Evolutionary conservation across 2,113 vertebrate species (phyloP).

Genomic region (Eudorcas thomsonii): DNA sequence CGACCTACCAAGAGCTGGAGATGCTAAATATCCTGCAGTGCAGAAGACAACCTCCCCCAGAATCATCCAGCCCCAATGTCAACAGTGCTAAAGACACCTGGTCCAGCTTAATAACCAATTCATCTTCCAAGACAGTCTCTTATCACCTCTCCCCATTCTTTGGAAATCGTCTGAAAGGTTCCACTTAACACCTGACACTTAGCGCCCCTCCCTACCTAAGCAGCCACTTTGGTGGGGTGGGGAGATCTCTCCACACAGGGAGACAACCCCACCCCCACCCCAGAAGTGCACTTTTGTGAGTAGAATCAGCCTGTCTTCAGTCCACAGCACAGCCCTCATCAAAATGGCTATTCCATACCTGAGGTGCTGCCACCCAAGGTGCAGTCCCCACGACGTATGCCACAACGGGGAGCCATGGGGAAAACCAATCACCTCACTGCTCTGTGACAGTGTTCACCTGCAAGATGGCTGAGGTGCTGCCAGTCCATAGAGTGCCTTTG

Average conservation of each 20-base stretch:
- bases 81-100: not conserved
- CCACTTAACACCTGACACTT: not conserved
- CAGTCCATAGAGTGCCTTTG: not conserved
- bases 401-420: not conserved
- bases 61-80: not conserved
- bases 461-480: not conserved
- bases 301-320: not conserved
- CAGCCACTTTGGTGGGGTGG: not conserved
- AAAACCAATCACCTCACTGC: not conserved
- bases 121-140: not conserved
- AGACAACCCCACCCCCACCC: not conserved
- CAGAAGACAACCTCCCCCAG: not conserved
- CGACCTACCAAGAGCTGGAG: not conserved
- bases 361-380: not conserved
- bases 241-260: not conserved
- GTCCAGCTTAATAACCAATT: not conserved
- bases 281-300: not conserved
- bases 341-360: not conserved
- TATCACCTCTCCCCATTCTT: not conserved
- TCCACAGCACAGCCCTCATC: not conserved
- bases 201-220: not conserved
- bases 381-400: not conserved
- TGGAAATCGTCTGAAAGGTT: not conserved
- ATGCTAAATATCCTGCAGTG: no score
- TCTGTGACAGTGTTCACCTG: not conserved